phyloP scores from a whole-genome alignment of 1,140 invertebrate genomes.

The Drosophila nebulosa region DNA sequence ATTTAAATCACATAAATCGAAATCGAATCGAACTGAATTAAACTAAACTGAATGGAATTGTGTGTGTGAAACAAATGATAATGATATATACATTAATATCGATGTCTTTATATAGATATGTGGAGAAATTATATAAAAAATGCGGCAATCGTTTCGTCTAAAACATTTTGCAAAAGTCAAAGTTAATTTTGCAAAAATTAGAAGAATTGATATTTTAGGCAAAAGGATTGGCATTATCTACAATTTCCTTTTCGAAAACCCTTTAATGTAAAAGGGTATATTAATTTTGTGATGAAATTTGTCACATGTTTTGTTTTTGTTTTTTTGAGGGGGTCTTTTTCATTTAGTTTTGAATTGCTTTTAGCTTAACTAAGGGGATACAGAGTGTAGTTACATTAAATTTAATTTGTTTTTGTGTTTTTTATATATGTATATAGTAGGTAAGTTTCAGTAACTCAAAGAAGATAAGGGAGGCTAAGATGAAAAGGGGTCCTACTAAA shows the following conservation, averaged over 20 bases:
- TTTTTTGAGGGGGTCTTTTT: slow-evolving; percentile 21
- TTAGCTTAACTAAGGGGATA: slow-evolving; percentile 80
- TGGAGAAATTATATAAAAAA: slow-evolving; percentile 68
- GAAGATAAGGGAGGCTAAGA: not conserved
- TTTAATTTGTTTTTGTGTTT: slow-evolving; percentile 52
- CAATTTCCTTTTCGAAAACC: slow-evolving; percentile 28
- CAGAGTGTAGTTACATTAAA: slow-evolving; percentile 80
- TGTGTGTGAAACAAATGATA: slow-evolving; percentile 41
- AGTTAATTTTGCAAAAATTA: slow-evolving; percentile 42
- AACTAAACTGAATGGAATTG: slow-evolving; percentile 38
- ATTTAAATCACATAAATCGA: slow-evolving; percentile 58
- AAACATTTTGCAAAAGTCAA: slow-evolving; percentile 52
- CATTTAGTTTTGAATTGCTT: slow-evolving; percentile 33
- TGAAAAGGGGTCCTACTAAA: not conserved
- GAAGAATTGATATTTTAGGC: slow-evolving; percentile 75
- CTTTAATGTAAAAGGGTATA: not conserved
- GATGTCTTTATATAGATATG: slow-evolving; percentile 23
- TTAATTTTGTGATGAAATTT: slow-evolving; percentile 38
- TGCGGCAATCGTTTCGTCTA: slow-evolving; percentile 80
- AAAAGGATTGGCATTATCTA: slow-evolving; percentile 81
- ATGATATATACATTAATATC: slow-evolving; percentile 23
- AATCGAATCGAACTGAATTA: slow-evolving; percentile 47
- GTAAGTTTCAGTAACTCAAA: not conserved
- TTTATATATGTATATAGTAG: slow-evolving; percentile 17
- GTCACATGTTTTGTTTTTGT: slow-evolving; percentile 21